phyloP scores from a whole-genome alignment of 2,797 vertebrate genomes.

The Centroberyx gerrardi region DNA sequence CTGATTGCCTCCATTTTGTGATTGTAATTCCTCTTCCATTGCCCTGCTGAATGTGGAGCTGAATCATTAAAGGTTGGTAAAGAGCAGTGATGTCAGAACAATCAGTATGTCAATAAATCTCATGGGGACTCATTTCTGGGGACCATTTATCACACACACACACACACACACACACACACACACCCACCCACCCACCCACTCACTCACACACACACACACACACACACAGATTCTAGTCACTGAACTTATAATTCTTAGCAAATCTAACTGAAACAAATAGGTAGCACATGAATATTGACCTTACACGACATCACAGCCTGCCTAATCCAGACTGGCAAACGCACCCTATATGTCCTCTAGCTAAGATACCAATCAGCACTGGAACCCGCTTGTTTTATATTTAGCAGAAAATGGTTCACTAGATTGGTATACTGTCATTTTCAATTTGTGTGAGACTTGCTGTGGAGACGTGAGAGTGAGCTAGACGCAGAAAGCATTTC shows the following conservation, averaged over 20 bases:
- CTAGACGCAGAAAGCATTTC: neutral
- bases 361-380: neutral
- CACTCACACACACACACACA: neutral
- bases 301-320: neutral
- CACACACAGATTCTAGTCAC: neutral
- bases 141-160: conserved; percentile 24
- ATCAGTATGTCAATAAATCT: conserved; percentile 43
- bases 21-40: conserved; percentile 51
- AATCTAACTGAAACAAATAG: neutral
- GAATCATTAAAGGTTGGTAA: conserved; percentile 56
- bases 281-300: neutral
- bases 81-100: conserved; percentile 42
- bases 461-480: neutral
- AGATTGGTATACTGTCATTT: neutral
- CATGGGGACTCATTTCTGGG: neutral
- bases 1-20: conserved; percentile 56
- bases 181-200: neutral
- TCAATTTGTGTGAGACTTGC: neutral
- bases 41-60: conserved; percentile 26
- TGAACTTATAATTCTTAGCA: neutral
- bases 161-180: neutral
- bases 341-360: neutral
- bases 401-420: neutral
- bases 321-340: neutral
- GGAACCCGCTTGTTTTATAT: neutral